Evolutionary conservation across 2,797 vertebrate genomes (phyloP).

Genomic region (Chloroceryle amazona): DNA sequence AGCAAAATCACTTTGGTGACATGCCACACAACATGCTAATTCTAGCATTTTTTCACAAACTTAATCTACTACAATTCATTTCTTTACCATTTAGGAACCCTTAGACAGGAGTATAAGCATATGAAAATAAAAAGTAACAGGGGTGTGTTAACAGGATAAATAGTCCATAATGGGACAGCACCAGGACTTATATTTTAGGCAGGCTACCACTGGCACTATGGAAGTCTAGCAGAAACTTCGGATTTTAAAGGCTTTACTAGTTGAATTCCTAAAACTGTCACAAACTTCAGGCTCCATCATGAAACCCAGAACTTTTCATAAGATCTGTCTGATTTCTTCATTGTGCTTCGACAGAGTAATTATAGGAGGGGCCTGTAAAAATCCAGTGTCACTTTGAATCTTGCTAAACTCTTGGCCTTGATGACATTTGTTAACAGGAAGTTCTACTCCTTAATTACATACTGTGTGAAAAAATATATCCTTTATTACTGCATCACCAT

Average conservation of each 20-base stretch:
- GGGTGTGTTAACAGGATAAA: background rate
- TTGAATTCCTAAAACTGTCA: background rate
- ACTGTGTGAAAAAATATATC: background rate
- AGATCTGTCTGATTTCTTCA: background rate
- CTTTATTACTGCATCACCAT: background rate
- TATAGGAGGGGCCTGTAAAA: background rate
- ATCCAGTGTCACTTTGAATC: background rate
- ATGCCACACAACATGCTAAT: background rate
- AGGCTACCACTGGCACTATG: background rate
- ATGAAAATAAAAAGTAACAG: background rate
- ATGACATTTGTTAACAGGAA: background rate
- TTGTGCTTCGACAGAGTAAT: background rate
- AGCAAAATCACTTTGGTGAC: background rate
- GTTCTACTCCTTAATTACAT: background rate
- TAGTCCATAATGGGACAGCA: background rate
- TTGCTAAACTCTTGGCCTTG: background rate
- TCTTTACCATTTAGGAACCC: background rate
- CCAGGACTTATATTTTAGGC: background rate
- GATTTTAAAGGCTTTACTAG: background rate
- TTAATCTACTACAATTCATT: background rate
- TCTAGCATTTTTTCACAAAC: background rate
- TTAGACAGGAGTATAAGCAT: background rate
- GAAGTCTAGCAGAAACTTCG: background rate
- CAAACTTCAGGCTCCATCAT: background rate
- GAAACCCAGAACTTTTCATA: background rate